Evolutionary conservation across 2,888 invertebrate species (phyloP).

Genomic region (Tenthredo scrophulariae): DNA sequence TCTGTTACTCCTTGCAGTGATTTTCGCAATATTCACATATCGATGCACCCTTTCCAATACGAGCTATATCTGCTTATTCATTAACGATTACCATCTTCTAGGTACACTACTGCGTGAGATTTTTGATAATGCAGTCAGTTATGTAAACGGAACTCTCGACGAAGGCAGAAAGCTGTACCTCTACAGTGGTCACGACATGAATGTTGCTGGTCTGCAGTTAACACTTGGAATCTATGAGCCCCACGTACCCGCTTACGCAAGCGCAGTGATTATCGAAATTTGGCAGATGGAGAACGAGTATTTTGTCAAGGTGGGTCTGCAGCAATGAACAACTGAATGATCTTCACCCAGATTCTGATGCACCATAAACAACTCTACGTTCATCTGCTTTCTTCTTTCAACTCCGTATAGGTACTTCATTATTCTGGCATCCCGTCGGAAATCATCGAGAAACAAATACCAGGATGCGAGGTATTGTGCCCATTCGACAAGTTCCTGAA

Average conservation of each 20-base stretch:
- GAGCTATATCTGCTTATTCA: too few relatives aligned
- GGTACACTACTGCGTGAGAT: constrained; percentile 28
- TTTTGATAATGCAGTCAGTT: background rate
- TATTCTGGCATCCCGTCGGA: constrained; percentile 77
- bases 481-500: constrained; percentile 79
- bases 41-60: too few relatives aligned
- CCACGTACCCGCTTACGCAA: background rate
- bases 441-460: constrained; percentile 76
- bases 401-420: constrained; percentile 78
- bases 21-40: too few relatives aligned
- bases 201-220: background rate
- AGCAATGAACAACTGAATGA: background rate
- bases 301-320: background rate
- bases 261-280: background rate
- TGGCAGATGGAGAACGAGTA: constrained; percentile 23
- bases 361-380: background rate
- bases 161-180: background rate
- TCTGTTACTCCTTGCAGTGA: too few relatives aligned
- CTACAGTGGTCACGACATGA: background rate
- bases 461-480: constrained; percentile 79
- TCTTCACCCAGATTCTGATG: background rate
- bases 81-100: constrained; percentile 6
- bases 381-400: background rate
- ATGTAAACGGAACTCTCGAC: background rate
- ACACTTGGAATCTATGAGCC: background rate